phyloP scores from a whole-genome alignment of 2,888 invertebrate species.

The Andricus quercusramuli region DNA sequence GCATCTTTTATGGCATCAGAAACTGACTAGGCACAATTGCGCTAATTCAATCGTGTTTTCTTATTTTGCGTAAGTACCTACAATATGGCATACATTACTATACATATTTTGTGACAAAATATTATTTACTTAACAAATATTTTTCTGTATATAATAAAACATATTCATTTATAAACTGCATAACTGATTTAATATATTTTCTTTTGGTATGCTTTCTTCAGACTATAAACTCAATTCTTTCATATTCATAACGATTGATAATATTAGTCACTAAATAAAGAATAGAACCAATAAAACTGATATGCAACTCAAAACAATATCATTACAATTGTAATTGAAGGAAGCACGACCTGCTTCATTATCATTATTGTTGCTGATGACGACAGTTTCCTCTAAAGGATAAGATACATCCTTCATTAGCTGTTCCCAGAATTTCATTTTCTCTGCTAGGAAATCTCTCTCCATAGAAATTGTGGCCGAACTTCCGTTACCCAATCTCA shows the following conservation, averaged over 20 bases:
- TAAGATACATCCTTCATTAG: constrained; percentile 59
- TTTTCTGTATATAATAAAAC: too few species aligned
- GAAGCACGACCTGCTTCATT: neutral
- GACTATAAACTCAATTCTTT: too few species aligned
- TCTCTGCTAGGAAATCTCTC: constrained; percentile 59
- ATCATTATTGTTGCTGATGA: neutral
- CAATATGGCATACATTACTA: neutral
- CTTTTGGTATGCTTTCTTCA: too few species aligned
- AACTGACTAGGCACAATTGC: neutral
- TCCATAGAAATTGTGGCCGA: constrained; percentile 61
- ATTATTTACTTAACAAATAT: neutral
- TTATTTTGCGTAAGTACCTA: neutral
- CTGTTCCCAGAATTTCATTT: constrained; percentile 70
- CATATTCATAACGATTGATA: neutral
- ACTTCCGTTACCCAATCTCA: constrained; percentile 65
- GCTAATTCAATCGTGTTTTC: neutral
- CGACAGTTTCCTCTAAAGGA: constrained; percentile 50
- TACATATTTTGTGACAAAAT: neutral
- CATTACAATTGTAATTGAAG: neutral
- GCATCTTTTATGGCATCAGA: neutral
- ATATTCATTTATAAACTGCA: too few species aligned
- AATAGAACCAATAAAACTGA: neutral
- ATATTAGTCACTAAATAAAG: neutral
- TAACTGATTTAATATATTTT: too few species aligned
- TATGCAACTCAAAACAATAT: neutral